phyloP scores from a whole-genome alignment of 2,888 invertebrate species.

The Eupithecia tripunctaria region DNA sequence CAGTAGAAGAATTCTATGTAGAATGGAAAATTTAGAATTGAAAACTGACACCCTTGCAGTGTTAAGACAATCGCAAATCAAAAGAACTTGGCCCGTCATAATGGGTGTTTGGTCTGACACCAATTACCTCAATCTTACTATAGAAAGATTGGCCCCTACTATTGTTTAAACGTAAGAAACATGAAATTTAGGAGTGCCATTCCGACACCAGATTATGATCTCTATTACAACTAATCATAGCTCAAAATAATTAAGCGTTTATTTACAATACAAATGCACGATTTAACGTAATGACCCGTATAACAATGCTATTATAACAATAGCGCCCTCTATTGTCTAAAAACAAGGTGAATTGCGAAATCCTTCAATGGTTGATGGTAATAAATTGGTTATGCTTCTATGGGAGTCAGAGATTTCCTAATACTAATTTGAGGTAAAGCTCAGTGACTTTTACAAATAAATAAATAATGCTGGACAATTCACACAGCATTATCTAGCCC shows the following conservation, averaged over 20 bases:
- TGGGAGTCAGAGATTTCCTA: constrained; percentile 44
- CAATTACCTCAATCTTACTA: neutral
- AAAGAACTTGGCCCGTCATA: constrained; percentile 4
- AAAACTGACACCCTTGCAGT: neutral
- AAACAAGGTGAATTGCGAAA: constrained; percentile 72
- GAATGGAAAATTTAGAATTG: neutral
- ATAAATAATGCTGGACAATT: too few species aligned
- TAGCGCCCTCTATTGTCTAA: constrained; percentile 58
- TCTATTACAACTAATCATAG: constrained; percentile 17
- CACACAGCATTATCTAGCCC: too few species aligned
- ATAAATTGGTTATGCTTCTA: constrained; percentile 62
- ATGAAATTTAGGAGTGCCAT: constrained; percentile 13
- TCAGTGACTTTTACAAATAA: too few species aligned
- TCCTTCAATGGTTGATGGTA: constrained; percentile 39
- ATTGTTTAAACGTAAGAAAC: constrained; percentile 5
- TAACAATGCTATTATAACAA: constrained; percentile 58
- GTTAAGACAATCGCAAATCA: neutral
- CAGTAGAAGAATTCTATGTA: too few species aligned
- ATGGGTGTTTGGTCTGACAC: neutral
- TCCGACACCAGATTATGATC: constrained; percentile 21
- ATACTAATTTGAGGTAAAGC: neutral
- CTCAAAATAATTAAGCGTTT: constrained; percentile 35
- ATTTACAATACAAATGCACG: constrained; percentile 43
- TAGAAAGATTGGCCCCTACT: neutral
- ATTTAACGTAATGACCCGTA: constrained; percentile 52